Evolutionary conservation across 2,113 vertebrate genomes (phyloP).

Genomic region (Dicentrarchus labrax): DNA sequence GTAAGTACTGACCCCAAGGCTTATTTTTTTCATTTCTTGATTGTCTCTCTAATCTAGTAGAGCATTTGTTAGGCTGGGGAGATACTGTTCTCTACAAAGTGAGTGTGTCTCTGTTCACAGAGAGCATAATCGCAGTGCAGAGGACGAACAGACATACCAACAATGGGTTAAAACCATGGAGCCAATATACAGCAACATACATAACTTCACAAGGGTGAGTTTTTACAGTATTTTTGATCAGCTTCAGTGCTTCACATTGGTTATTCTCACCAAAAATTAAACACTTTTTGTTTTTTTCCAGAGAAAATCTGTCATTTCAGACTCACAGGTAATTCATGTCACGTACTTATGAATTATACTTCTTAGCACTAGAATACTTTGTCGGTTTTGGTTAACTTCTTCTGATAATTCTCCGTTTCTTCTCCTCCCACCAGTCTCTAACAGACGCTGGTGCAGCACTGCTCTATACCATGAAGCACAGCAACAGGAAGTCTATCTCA

Average conservation of each 20-base stretch:
- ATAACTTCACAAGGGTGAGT: constrained; percentile 72
- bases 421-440: constrained; percentile 66
- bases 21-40: not conserved
- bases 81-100: not conserved
- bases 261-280: not conserved
- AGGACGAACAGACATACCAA: constrained; percentile 65
- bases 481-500: constrained; percentile 74
- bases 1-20: not conserved
- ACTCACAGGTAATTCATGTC: constrained; percentile 72
- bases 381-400: not conserved
- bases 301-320: constrained; percentile 64
- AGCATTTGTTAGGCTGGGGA: not conserved
- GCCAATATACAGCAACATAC: constrained; percentile 66
- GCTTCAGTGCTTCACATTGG: not conserved
- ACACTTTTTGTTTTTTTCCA: constrained; percentile 31
- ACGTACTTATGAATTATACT: not conserved
- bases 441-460: constrained; percentile 80
- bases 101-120: constrained; percentile 58
- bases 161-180: constrained; percentile 80
- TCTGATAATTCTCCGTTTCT: not conserved
- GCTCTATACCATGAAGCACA: constrained; percentile 80
- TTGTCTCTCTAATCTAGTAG: no score
- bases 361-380: not conserved
- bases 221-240: not conserved
- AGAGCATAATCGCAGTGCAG: constrained; percentile 62